Evolutionary conservation across 2,797 vertebrate species (phyloP).

Genomic region (Myotis vivesi): DNA sequence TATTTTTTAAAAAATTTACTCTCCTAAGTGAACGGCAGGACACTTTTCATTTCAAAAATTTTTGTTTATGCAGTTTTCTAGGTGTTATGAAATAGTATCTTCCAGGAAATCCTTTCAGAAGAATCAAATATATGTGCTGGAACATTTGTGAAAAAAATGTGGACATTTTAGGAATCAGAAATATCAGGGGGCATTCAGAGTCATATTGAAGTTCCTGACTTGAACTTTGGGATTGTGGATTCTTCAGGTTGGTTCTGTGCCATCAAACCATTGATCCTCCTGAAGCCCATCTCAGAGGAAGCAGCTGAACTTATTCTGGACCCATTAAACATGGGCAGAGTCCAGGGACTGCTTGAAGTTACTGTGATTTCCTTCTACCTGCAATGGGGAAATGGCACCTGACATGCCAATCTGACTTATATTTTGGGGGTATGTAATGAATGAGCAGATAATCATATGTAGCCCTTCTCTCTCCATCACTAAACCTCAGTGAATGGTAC

Average conservation of each 20-base stretch:
- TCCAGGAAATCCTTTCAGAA: conserved; percentile 20
- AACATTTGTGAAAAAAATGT: conserved; percentile 17
- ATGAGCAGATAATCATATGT: not conserved
- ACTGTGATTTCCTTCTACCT: not conserved
- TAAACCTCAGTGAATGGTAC: not conserved
- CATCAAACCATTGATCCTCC: not conserved
- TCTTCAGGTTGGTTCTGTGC: not conserved
- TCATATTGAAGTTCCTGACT: not conserved
- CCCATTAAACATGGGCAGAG: not conserved
- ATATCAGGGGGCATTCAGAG: not conserved
- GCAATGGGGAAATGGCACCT: not conserved
- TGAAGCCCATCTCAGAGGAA: not conserved
- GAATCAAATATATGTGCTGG: not conserved
- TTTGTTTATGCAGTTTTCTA: not conserved
- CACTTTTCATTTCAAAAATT: conserved; percentile 37
- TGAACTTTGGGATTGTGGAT: not conserved
- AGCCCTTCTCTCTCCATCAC: not conserved
- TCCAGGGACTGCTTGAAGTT: not conserved
- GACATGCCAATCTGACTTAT: not conserved
- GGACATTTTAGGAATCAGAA: not conserved
- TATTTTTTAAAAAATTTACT: conserved; percentile 10
- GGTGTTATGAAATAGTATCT: conserved; percentile 21
- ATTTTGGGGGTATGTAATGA: not conserved
- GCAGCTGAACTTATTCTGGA: not conserved
- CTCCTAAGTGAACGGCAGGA: not conserved